These are phyloP conservation scores for Podarcis lilfordi DNA, from an alignment of 2,797 vertebrate genomes.

Conservation along the genomic window DNA sequence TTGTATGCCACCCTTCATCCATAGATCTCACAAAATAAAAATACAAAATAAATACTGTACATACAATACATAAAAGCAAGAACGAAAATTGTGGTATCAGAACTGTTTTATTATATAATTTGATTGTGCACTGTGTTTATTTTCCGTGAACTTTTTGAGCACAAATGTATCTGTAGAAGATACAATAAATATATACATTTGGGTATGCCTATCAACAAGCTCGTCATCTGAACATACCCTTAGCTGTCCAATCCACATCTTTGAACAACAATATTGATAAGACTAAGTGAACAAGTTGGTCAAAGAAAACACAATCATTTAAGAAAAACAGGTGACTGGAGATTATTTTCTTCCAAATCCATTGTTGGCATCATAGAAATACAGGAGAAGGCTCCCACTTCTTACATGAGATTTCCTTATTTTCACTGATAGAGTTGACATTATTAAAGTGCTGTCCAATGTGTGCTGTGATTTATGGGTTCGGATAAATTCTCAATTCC, in stretches of 20 bases:
- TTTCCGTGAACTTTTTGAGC: no score
- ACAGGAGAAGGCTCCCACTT: not conserved
- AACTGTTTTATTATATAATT: no score
- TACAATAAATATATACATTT: no score
- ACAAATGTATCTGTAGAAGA: no score
- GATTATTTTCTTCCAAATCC: not conserved
- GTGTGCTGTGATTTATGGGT: conserved; percentile 32
- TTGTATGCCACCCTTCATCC: no score
- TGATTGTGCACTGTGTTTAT: no score
- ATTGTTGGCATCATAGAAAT: not conserved
- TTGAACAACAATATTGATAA: not conserved
- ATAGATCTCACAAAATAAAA: no score
- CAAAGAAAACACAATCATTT: not conserved
- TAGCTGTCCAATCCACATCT: not conserved
- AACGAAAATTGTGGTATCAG: no score
- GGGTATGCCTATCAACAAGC: not conserved
- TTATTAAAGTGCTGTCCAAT: not conserved
- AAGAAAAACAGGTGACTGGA: not conserved
- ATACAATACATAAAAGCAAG: no score
- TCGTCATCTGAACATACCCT: not conserved
- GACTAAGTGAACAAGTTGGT: not conserved
- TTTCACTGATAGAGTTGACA: not conserved
- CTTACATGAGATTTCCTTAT: not conserved
- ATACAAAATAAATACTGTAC: no score
- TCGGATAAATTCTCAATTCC: conserved; percentile 41